Base-by-base conservation (phyloP, 2,888 invertebrate species). In the Aelia acuminata region DNA sequence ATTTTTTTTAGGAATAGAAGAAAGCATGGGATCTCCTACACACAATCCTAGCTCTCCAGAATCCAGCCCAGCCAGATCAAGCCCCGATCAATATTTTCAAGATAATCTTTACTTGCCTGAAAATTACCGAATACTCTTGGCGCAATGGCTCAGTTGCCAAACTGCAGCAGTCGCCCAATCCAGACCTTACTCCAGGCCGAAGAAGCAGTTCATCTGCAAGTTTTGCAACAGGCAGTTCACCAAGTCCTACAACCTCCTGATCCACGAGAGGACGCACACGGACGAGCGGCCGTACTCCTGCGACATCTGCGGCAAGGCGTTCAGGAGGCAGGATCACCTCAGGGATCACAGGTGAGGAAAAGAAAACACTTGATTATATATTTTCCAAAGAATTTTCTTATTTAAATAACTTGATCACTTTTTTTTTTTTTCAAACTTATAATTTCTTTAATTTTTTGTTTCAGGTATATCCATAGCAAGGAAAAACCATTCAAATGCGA, bases 401-500 rank as follows among this genome's bases (percentile, higher is more conserved):
- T n/a, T n/a, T n/a, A n/a, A n/a, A n/a, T n/a, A n/a, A n/a, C n/a
- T 43, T 43, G 10, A 4, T 7, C 10, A 43, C 43, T 43, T 43
- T 43, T 7, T 43, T 43, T 43, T 43, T 43, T n/a, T 43, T 7
- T 7, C 10, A 43, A 89, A 90, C 90, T 90, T 91, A 89, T 91
- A n/a, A n/a, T n/a, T n/a, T n/a, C n/a, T n/a, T n/a, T n/a, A n/a
- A n/a, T n/a, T n/a, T n/a, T 93, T 94, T 57, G 0, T 57, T 87
- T 89, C 94, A 98, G 97, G 92, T 99, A 98, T 93, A 99, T 99
- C 90, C 99, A 99, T 93, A 97, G 98, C 90, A 99, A 99, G 92
- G 98, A 99, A 93, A 99, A 99, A 92, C 99, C 99, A 0, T 99
- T 98, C 93, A 98, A 98, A 92, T 99, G 99, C 92, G 95, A 94